A percentile compares a stretch with the other conserved stretches of the same genome.
Conservation (phyloP, 2,888 invertebrate genomes). For the Hypomecis punctinalis region DNA sequence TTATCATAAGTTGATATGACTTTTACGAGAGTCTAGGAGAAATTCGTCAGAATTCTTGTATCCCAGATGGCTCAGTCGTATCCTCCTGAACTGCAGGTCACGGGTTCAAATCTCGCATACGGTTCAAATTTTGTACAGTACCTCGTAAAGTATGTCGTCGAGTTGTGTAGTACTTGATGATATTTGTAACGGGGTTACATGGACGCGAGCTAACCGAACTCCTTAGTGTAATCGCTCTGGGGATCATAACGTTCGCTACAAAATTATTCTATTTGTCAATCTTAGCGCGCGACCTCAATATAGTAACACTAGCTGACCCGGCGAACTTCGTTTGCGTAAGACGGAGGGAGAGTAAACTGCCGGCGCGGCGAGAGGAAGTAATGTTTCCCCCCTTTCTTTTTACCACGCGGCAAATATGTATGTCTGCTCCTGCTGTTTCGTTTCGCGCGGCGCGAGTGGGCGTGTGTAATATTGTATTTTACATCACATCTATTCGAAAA, state of each 20-base stretch:
- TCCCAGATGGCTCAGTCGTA: background rate
- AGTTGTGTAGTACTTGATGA: conserved; percentile 12
- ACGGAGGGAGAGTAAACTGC: too few relatives aligned
- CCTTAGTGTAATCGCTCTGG: conserved; percentile 34
- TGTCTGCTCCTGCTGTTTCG: too few relatives aligned
- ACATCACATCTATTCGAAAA: too few relatives aligned
- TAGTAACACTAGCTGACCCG: too few relatives aligned
- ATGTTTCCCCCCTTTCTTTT: too few relatives aligned
- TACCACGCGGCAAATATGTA: too few relatives aligned
- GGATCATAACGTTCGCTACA: conserved; percentile 50
- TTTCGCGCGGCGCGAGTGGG: too few relatives aligned
- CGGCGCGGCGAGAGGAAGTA: too few relatives aligned
- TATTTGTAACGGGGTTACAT: conserved; percentile 35
- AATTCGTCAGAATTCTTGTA: background rate
- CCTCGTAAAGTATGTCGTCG: conserved; percentile 29
- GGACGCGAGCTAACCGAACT: conserved; percentile 48
- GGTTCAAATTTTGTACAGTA: background rate
- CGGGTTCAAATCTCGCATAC: conserved; percentile 19
- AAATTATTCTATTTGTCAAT: conserved; percentile 1
- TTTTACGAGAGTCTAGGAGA: background rate
- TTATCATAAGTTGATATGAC: background rate
- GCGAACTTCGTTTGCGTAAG: too few relatives aligned
- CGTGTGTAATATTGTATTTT: too few relatives aligned
- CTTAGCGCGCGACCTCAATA: too few relatives aligned
- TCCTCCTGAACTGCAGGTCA: background rate